These are phyloP conservation scores for Lasioglossum leucozonium DNA, from an alignment of 2,888 invertebrate genomes.

Conservation along the genomic window DNA sequence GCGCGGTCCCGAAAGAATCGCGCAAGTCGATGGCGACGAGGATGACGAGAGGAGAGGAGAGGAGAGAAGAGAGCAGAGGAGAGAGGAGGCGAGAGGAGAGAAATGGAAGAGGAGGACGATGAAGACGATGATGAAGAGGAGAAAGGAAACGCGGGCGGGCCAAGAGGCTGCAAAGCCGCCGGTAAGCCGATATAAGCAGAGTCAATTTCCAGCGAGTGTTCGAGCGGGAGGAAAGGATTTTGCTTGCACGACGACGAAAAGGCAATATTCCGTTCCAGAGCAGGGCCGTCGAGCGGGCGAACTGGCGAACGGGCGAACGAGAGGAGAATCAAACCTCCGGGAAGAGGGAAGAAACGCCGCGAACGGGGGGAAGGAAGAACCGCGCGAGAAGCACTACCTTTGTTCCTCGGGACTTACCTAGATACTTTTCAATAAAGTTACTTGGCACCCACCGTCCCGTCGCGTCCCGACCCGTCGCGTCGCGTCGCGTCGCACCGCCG, in stretches of 20 bases:
- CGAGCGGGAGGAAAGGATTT: constrained; percentile 73
- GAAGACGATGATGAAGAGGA: constrained; percentile 13
- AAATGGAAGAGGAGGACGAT: not conserved
- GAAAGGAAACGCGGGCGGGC: constrained; percentile 49
- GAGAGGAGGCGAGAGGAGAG: too few species aligned
- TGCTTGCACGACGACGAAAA: constrained; percentile 74
- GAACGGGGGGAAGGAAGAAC: constrained; percentile 23
- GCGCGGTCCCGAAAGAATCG: constrained; percentile 45
- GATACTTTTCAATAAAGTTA: constrained; percentile 75
- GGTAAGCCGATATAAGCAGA: constrained; percentile 75
- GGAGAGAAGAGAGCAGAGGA: not conserved
- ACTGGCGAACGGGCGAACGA: not conserved
- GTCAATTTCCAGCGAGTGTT: constrained; percentile 75
- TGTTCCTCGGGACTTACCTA: constrained; percentile 71
- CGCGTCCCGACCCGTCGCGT: constrained; percentile 31
- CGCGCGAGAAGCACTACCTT: constrained; percentile 57
- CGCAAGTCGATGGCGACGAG: not conserved
- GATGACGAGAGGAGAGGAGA: not conserved
- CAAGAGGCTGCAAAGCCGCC: constrained; percentile 68
- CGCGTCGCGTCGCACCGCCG: constrained; percentile 39
- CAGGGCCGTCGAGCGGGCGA: constrained; percentile 50
- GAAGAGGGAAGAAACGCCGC: constrained; percentile 22
- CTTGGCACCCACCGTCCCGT: constrained; percentile 64
- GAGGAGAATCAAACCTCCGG: constrained; percentile 12
- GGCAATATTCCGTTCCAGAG: constrained; percentile 71